Evolutionary conservation across 1,140 invertebrate genomes (phyloP), one percentile per base, ranked within the genome.

Genomic region (Zaprionus inermis): DNA sequence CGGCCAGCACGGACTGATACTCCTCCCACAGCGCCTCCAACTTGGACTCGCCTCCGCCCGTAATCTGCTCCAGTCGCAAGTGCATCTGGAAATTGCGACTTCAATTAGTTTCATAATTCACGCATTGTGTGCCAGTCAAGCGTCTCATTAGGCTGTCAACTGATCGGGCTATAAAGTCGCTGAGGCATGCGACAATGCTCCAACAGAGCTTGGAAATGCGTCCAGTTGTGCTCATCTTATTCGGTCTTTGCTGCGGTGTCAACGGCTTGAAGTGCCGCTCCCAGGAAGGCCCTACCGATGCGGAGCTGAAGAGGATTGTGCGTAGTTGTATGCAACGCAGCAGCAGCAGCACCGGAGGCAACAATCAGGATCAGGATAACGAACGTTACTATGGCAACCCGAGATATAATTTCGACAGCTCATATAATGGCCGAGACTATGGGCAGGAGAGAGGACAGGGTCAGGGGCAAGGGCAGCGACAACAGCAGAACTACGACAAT

Each of bases 251-350:
- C 51, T 66, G 66, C n/a, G 58, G 46, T 51, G 20, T 51, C 0
- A 22, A 28, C n/a, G 18, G 71, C 10, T 73, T 94, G 4, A 93
- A 92, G 46, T 94, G 93, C 69, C 91, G 92, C 14, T 92, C 93
- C 3, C 93, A 93, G 57, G 93, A 93, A n/a, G 92, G 93, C 9
- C 77, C 88, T 7, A 92, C 92, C 64, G 93, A 93, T 58, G 80
- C 90, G 14, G 93, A 93, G 54, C 60, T 94, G 0, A 91, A 91
- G 56, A 68, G 81, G 10, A 79, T 91, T 12, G 73, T 88, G 10
- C 76, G 89, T 5, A 73, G 38, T 20, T 92, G 91, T 54, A 92
- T 92, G 91, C 79, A 69, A 7, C 76, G 74, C 20, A 59, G 49
- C 58, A 65, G 83, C 32, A 68, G 69, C 12, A 59, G 44, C 36